Conservation (phyloP, 1,140 invertebrate genomes). For the Mamestra configurata region DNA sequence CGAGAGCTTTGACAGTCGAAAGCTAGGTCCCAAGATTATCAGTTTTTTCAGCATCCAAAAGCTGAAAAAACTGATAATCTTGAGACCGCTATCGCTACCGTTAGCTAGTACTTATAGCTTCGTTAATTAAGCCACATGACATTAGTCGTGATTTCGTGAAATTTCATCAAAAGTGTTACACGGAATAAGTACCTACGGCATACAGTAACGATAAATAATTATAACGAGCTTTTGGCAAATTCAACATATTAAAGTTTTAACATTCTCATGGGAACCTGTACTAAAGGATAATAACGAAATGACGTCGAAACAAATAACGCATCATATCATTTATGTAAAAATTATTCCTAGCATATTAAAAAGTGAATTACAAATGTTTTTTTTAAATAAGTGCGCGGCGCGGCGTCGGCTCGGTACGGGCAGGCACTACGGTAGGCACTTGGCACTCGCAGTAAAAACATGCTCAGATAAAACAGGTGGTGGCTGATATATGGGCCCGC, state of each 20-base stretch:
- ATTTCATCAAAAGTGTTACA: neutral
- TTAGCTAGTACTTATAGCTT: too few relatives aligned
- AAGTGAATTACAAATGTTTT: slow-evolving; percentile 4
- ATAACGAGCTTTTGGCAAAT: neutral
- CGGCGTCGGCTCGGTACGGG: slow-evolving; percentile 25
- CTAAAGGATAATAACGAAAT: slow-evolving; percentile 21
- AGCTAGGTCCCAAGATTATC: too few relatives aligned
- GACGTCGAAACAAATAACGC: slow-evolving; percentile 9
- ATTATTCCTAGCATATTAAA: slow-evolving; percentile 27
- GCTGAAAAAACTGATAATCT: too few relatives aligned
- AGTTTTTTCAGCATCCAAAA: too few relatives aligned
- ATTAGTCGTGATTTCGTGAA: neutral
- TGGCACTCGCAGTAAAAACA: slow-evolving; percentile 64
- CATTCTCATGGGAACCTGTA: slow-evolving; percentile 17
- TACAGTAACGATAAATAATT: neutral
- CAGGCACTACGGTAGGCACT: slow-evolving; percentile 49
- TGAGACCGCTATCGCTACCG: too few relatives aligned
- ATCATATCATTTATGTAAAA: slow-evolving; percentile 7
- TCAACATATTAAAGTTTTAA: neutral
- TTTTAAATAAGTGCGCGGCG: slow-evolving; percentile 30
- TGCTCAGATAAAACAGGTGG: slow-evolving; percentile 75
- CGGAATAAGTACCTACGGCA: too few relatives aligned
- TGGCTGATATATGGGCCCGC: slow-evolving; percentile 74
- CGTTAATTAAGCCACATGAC: neutral
- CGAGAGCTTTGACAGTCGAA: too few relatives aligned